phyloP scores from a whole-genome alignment of 2,888 invertebrate genomes.

The Biston betularia region DNA sequence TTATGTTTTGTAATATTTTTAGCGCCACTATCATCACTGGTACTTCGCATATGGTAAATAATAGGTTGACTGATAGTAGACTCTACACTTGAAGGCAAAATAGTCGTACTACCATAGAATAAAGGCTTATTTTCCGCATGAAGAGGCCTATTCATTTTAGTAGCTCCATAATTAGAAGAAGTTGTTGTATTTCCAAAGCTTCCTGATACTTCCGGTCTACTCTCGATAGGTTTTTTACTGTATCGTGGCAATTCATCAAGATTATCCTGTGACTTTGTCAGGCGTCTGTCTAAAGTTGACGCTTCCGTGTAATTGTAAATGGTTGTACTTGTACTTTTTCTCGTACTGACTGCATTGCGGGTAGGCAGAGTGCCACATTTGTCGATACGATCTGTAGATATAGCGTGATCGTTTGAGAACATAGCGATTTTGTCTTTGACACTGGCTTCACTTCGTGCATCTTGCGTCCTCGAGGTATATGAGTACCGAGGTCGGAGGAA shows the following conservation, averaged over 20 bases:
- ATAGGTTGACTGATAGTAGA: conserved; percentile 64
- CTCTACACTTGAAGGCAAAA: conserved; percentile 67
- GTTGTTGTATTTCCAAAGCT: conserved; percentile 73
- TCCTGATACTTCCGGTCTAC: conserved; percentile 81
- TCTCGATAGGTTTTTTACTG: conserved; percentile 70
- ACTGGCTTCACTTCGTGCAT: conserved; percentile 92
- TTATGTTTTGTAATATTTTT: conserved; percentile 79
- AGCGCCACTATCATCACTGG: conserved; percentile 75
- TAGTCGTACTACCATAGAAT: conserved; percentile 80
- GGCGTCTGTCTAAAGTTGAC: conserved; percentile 74
- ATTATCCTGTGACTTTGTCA: conserved; percentile 82
- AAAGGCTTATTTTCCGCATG: conserved; percentile 69
- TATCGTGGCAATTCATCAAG: conserved; percentile 81
- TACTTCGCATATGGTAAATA: conserved; percentile 72
- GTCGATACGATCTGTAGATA: conserved; percentile 73
- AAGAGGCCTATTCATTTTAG: conserved; percentile 53
- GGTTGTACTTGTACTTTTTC: conserved; percentile 67
- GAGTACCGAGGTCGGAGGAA: conserved; percentile 69
- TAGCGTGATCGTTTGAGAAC: conserved; percentile 88
- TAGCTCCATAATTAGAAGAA: conserved; percentile 53
- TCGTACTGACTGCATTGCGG: conserved; percentile 61
- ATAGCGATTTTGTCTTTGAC: conserved; percentile 95
- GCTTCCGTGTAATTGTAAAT: conserved; percentile 71
- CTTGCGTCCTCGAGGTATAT: conserved; percentile 88
- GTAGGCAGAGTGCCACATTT: conserved; percentile 76